Evolutionary conservation across 2,797 vertebrate species (phyloP).

Genomic region (Mormyrus hasselquistii): DNA sequence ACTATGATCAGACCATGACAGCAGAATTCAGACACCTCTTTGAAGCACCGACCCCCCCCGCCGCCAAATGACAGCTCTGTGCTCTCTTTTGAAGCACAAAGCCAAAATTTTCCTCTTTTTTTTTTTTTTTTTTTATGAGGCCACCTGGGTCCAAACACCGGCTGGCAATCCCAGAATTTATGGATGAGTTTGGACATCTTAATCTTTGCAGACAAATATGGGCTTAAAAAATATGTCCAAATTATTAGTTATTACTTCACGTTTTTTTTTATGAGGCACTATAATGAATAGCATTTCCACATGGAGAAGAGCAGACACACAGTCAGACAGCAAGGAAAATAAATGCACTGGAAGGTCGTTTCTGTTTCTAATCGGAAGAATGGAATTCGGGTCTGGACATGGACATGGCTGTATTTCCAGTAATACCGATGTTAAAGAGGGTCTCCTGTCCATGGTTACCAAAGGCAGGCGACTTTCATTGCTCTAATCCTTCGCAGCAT

Average conservation of each 20-base stretch:
- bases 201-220: constrained; percentile 3
- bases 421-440: neutral
- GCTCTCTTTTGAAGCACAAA: constrained; percentile 30
- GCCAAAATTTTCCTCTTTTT: neutral
- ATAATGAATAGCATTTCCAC: neutral
- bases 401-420: neutral
- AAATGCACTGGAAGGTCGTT: neutral
- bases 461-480: neutral
- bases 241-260: constrained; percentile 1
- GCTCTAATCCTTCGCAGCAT: neutral
- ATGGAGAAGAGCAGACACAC: neutral
- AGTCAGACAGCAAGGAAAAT: neutral
- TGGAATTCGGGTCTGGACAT: neutral
- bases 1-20: neutral
- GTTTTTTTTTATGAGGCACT: neutral
- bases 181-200: constrained; percentile 15
- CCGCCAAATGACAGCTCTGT: neutral
- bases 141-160: constrained; percentile 12
- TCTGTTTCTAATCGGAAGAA: neutral
- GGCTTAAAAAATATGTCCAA: constrained; percentile 4
- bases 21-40: neutral
- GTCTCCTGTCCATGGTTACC: neutral
- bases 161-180: constrained; percentile 4
- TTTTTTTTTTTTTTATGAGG: constrained; percentile 24
- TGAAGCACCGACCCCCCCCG: neutral